phyloP scores from a whole-genome alignment of 1,140 invertebrate genomes.

The Anadara kagoshimensis region DNA sequence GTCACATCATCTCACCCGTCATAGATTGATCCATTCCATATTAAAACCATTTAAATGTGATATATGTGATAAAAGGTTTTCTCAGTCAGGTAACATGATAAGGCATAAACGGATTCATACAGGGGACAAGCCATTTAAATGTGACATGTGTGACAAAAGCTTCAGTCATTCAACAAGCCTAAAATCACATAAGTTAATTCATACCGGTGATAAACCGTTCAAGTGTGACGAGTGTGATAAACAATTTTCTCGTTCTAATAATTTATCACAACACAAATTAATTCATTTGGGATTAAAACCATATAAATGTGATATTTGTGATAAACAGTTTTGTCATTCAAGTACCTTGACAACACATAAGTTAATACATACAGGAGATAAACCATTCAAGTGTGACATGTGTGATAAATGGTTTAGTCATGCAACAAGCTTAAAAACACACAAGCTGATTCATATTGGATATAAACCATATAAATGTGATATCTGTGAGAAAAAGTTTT shows the following conservation, averaged over 20 bases:
- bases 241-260: conserved; percentile 1
- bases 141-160: conserved; percentile 26
- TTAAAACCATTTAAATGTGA: not conserved
- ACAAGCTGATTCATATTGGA: conserved; percentile 26
- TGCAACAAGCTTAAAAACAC: conserved; percentile 19
- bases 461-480: conserved; percentile 38
- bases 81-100: not conserved
- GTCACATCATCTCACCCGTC: not conserved
- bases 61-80: conserved; percentile 10
- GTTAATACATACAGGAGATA: conserved; percentile 12
- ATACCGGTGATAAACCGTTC: not conserved
- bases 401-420: conserved; percentile 30
- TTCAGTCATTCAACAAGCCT: conserved; percentile 15
- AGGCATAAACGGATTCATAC: conserved; percentile 11
- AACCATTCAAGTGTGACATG: conserved; percentile 27
- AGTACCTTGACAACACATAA: conserved; percentile 6
- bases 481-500: conserved; percentile 32
- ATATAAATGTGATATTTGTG: conserved; percentile 12
- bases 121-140: not conserved
- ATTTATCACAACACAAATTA: conserved; percentile 25
- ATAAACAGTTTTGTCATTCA: conserved; percentile 5
- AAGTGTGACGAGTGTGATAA: not conserved
- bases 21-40: not conserved
- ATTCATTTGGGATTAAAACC: conserved; percentile 17
- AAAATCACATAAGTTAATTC: conserved; percentile 7